Conservation (phyloP, 1,140 invertebrate genomes). For the Vollenhovia emeryi region DNA sequence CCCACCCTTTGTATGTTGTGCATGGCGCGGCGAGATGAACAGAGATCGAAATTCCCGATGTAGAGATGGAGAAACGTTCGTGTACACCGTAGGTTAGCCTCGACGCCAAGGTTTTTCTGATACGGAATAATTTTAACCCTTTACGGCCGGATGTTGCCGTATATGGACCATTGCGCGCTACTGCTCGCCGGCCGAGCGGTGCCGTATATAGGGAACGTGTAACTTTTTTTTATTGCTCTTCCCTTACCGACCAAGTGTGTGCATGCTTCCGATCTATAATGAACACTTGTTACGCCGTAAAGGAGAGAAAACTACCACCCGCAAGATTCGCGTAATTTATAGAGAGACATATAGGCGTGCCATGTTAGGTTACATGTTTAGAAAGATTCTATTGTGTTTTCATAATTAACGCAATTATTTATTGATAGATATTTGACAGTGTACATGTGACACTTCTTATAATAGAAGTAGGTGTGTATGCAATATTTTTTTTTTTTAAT, state of each 20-base stretch:
- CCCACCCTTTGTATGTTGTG: slow-evolving; percentile 2
- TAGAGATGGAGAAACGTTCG: neutral
- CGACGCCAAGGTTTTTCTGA: slow-evolving; percentile 43
- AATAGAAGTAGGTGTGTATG: neutral
- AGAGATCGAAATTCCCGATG: slow-evolving; percentile 21
- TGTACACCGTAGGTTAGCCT: neutral
- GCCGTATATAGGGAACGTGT: slow-evolving; percentile 36
- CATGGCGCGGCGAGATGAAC: neutral
- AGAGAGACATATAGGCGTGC: neutral
- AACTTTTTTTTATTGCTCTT: slow-evolving; percentile 47
- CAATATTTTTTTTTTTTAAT: too few relatives aligned
- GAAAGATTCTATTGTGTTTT: neutral
- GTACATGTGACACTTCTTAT: neutral
- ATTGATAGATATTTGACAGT: neutral
- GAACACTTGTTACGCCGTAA: slow-evolving; percentile 51
- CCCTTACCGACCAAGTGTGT: neutral
- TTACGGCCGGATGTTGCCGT: slow-evolving; percentile 50
- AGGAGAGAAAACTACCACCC: slow-evolving; percentile 45
- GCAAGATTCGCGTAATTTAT: slow-evolving; percentile 26
- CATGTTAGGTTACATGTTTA: neutral
- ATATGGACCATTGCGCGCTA: slow-evolving; percentile 52
- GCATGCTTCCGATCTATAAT: slow-evolving; percentile 48
- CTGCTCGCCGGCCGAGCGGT: slow-evolving; percentile 25
- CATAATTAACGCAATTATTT: neutral
- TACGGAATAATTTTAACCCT: slow-evolving; percentile 54